phyloP scores from a whole-genome alignment of 2,888 invertebrate genomes.

The Nesidiocoris tenuis region DNA sequence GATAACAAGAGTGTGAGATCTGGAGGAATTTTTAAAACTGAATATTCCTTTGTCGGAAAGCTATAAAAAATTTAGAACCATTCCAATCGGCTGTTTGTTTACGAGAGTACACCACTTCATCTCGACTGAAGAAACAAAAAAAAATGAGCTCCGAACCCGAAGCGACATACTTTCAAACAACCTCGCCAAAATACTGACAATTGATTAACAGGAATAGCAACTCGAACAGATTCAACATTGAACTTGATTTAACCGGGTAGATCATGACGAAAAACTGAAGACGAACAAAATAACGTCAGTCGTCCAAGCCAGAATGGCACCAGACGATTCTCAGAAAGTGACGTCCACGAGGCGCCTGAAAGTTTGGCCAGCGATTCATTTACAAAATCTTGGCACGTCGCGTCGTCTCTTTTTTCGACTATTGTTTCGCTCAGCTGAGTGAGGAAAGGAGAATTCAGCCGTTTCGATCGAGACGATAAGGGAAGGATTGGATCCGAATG shows the following conservation, averaged over 20 bases:
- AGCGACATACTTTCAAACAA: too few relatives aligned
- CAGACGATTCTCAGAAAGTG: background rate
- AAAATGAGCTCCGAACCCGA: too few relatives aligned
- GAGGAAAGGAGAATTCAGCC: background rate
- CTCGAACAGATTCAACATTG: background rate
- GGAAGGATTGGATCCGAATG: too few relatives aligned
- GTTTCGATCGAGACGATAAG: too few relatives aligned
- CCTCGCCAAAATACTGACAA: too few relatives aligned
- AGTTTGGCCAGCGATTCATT: background rate
- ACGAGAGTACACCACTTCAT: too few relatives aligned
- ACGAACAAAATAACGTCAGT: background rate
- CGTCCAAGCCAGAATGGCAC: background rate
- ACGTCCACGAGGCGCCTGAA: background rate
- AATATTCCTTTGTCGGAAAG: too few relatives aligned
- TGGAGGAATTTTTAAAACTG: too few relatives aligned
- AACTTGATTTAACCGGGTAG: background rate
- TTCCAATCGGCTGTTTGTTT: too few relatives aligned
- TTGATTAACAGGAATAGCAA: background rate
- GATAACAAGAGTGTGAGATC: too few relatives aligned
- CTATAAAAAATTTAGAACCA: too few relatives aligned
- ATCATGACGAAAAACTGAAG: background rate
- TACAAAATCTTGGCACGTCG: background rate
- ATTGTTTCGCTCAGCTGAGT: background rate
- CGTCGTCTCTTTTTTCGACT: background rate
- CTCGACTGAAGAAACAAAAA: too few relatives aligned